These are phyloP conservation scores for Sebastes fasciatus DNA, from an alignment of 2,113 vertebrate genomes.

Conservation along the genomic window DNA sequence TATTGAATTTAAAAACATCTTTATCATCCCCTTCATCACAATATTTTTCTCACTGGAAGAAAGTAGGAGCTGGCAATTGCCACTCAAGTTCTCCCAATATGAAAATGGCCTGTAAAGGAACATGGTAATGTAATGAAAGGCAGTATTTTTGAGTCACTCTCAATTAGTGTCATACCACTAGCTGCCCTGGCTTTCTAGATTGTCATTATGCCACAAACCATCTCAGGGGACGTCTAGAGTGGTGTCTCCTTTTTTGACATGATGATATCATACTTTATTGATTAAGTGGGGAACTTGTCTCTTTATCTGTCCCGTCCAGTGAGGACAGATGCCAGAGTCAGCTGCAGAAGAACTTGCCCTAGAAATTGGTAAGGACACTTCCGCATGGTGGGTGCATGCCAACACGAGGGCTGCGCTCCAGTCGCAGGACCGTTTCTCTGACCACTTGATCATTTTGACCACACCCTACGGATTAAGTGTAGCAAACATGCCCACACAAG, in stretches of 20 bases:
- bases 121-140: background rate
- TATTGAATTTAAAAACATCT: background rate
- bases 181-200: background rate
- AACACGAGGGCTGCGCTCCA: background rate
- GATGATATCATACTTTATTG: slow-evolving; percentile 9
- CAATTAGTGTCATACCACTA: background rate
- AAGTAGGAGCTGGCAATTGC: background rate
- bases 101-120: slow-evolving; percentile 1
- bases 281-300: slow-evolving; percentile 4
- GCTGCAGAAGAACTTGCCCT: slow-evolving; percentile 13
- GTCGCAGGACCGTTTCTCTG: slow-evolving; percentile 58
- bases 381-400: slow-evolving; percentile 9
- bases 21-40: background rate
- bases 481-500: slow-evolving; percentile 53
- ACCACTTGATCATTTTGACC: slow-evolving; percentile 57
- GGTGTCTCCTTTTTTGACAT: background rate
- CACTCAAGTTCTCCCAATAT: background rate
- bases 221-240: background rate
- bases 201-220: slow-evolving; percentile 6
- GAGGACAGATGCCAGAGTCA: slow-evolving; percentile 13
- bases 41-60: background rate
- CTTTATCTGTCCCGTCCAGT: slow-evolving; percentile 25
- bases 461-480: slow-evolving; percentile 60
- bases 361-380: slow-evolving; percentile 33
- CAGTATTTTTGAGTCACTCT: background rate